Conservation (phyloP, 2,888 invertebrate genomes). For the Tenthredo amoena region DNA sequence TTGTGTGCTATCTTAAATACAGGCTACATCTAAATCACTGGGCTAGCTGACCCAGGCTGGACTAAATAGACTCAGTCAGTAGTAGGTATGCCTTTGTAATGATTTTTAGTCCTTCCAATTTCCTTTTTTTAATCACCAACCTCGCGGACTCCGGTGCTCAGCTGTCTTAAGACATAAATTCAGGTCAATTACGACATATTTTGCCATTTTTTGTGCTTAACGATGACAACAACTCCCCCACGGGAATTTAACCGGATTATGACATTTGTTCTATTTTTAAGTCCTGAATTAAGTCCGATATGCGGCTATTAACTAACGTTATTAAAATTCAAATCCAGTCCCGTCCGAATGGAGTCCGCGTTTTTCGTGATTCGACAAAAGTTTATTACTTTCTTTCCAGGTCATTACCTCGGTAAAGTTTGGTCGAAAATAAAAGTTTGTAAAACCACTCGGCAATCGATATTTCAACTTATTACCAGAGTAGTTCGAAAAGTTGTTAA, state of each 20-base stretch:
- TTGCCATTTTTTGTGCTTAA: slow-evolving; percentile 42
- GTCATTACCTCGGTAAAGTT: slow-evolving; percentile 25
- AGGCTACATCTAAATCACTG: slow-evolving; percentile 53
- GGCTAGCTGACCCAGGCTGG: slow-evolving; percentile 38
- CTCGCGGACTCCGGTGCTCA: slow-evolving; percentile 38
- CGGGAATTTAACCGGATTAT: slow-evolving; percentile 4
- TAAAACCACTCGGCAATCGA: neutral
- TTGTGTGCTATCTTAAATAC: slow-evolving; percentile 51
- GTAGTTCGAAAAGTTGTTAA: neutral
- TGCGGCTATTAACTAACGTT: slow-evolving; percentile 14
- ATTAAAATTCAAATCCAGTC: slow-evolving; percentile 26
- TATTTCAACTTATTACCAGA: neutral
- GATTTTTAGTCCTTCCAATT: slow-evolving; percentile 52
- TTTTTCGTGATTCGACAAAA: slow-evolving; percentile 32
- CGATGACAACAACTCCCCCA: slow-evolving; percentile 32
- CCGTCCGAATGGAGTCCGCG: neutral
- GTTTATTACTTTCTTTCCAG: slow-evolving; percentile 18
- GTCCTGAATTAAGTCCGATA: neutral
- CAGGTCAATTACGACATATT: slow-evolving; percentile 39
- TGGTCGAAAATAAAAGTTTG: slow-evolving; percentile 1
- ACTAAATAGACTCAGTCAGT: slow-evolving; percentile 42
- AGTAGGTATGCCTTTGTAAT: slow-evolving; percentile 29
- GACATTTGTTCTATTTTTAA: slow-evolving; percentile 30
- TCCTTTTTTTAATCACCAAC: slow-evolving; percentile 46
- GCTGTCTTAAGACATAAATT: slow-evolving; percentile 48